Base-by-base conservation (phyloP, 2,797 vertebrate genomes). In the Poeciliopsis gracilis region DNA sequence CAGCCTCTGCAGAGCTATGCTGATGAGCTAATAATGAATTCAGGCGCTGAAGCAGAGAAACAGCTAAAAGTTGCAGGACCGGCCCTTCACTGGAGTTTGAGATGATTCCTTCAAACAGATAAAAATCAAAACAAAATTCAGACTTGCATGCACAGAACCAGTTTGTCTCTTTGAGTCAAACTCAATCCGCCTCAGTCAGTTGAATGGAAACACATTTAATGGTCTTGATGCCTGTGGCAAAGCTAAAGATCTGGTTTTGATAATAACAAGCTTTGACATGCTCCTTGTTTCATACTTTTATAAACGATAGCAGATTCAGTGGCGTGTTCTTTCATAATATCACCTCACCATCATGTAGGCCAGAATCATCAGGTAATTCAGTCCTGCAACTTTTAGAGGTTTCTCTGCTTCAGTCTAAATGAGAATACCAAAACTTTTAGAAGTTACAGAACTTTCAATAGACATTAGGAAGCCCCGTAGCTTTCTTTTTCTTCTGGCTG, bases 191-290 rank as follows among this genome's bases (percentile, higher is more conserved):
- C 59, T 63, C 30, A 33, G 16, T 33, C 59, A 36, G 43, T 33
- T n/a, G 28, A 16, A 61, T 8, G 13, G 91, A 82, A 87, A 88
- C 46, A 87, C 89, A 88, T 82, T 82, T 33, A 76, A 49, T 76
- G 82, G 80, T 86, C 80, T 78, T 89, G 81, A 90, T 84, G 82
- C 84, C 36, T 85, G 82, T 38, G 55, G 46, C 71, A 0, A 36
- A 86, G 84, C 86, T 88, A 85, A 85, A 87, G 91, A 82, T 74
- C 51, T 28, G 51, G 11, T 77, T 77, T 86, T 86, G 79, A 82
- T 86, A 87, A 87, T 85, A 84, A 88, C 61, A 69, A 63, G 86
- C 0, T 46, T 47, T 23, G 63, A 12, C 69, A 63, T 36, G 16
- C 47, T 77, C 72, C 66, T 13, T 5, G 3, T 16, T 38, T 23